Conservation (phyloP, 2,888 invertebrate species). For the Stenchaetothrips biformis region DNA sequence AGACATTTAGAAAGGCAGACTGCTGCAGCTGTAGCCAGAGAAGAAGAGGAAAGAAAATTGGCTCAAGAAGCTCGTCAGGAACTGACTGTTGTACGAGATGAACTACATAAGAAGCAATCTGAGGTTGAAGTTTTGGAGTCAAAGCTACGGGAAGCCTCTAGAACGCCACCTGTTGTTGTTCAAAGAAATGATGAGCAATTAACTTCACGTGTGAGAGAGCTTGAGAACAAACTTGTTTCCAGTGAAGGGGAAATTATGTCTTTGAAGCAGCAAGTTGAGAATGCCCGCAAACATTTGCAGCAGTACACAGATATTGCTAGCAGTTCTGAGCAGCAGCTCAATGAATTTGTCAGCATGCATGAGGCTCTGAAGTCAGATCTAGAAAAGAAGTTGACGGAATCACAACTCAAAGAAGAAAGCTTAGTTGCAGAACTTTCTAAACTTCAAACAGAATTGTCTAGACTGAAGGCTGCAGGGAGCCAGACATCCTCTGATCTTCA, state of each 20-base stretch:
- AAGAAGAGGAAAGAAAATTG: slow-evolving; percentile 66
- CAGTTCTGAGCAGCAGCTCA: slow-evolving; percentile 72
- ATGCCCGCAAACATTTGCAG: slow-evolving; percentile 69
- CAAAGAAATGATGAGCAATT: slow-evolving; percentile 33
- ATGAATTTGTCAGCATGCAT: slow-evolving; percentile 57
- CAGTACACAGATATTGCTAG: slow-evolving; percentile 83
- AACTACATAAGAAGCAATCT: slow-evolving; percentile 57
- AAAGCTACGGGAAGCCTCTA: neutral
- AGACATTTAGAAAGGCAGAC: slow-evolving; percentile 66
- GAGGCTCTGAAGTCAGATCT: slow-evolving; percentile 48
- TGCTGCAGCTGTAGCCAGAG: slow-evolving; percentile 59
- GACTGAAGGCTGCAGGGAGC: neutral
- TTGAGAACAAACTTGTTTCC: slow-evolving; percentile 61
- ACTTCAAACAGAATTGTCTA: neutral
- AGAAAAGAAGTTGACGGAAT: slow-evolving; percentile 49
- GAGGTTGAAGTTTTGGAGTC: slow-evolving; percentile 55
- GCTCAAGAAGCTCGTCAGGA: slow-evolving; percentile 60
- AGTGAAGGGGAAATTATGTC: slow-evolving; percentile 61
- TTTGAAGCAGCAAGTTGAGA: slow-evolving; percentile 65
- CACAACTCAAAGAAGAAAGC: neutral
- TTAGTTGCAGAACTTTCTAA: neutral
- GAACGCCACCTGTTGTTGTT: neutral
- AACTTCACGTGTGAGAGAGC: slow-evolving; percentile 42
- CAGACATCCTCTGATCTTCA: slow-evolving; percentile 12
- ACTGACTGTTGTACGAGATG: slow-evolving; percentile 55